Evolutionary conservation across 2,888 invertebrate species (phyloP).

Genomic region (Eilema griseolum): DNA sequence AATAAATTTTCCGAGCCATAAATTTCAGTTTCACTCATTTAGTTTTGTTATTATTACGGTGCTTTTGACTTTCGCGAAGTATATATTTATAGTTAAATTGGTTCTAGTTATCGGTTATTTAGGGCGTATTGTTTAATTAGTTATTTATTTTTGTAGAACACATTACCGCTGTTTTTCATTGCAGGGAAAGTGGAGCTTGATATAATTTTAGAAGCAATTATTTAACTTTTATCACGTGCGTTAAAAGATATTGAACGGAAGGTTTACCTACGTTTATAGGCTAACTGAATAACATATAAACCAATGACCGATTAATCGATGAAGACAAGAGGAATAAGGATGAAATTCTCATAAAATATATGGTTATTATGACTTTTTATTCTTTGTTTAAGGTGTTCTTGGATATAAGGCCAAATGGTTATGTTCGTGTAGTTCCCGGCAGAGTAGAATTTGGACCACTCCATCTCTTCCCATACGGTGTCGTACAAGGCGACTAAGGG

Average conservation of each 20-base stretch:
- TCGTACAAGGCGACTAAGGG: too few species aligned
- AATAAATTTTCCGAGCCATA: slow-evolving; percentile 41
- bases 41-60: slow-evolving; percentile 22
- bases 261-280: not conserved
- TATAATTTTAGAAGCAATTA: not conserved
- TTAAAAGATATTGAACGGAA: not conserved
- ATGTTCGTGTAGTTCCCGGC: too few species aligned
- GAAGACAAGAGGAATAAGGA: not conserved
- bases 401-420: too few species aligned
- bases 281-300: not conserved
- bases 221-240: not conserved
- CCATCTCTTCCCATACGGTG: too few species aligned
- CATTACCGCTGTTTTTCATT: not conserved
- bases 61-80: slow-evolving; percentile 30
- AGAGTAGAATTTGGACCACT: too few species aligned
- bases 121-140: not conserved
- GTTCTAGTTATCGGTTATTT: slow-evolving; percentile 1
- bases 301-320: not conserved
- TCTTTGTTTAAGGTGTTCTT: too few species aligned
- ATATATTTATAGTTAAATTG: not conserved
- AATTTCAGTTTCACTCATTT: slow-evolving; percentile 40
- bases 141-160: not conserved
- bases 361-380: too few species aligned
- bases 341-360: not conserved
- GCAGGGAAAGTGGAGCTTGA: slow-evolving; percentile 1